Conservation (phyloP, 2,888 invertebrate species). For the Drosophila leonis region DNA sequence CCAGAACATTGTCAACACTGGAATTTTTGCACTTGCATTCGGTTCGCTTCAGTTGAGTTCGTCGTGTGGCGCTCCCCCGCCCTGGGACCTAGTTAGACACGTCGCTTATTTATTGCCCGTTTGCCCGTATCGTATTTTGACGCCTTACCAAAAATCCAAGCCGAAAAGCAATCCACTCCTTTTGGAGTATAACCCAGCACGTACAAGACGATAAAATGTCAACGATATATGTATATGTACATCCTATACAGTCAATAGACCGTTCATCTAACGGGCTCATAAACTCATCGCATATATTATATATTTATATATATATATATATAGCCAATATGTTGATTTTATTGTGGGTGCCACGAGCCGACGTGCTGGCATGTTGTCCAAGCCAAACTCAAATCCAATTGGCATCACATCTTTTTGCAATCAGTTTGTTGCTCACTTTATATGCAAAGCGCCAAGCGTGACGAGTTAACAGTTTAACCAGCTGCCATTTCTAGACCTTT, state of each 20-base stretch:
- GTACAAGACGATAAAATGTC: constrained; percentile 65
- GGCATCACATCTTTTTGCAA: constrained; percentile 30
- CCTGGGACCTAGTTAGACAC: constrained; percentile 43
- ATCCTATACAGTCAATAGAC: constrained; percentile 44
- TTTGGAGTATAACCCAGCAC: constrained; percentile 41
- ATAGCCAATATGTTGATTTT: constrained; percentile 17
- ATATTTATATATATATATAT: constrained; percentile 25
- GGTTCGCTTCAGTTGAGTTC: not conserved
- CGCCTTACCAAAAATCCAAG: constrained; percentile 29
- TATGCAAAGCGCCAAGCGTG: constrained; percentile 34
- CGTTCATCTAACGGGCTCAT: constrained; percentile 67
- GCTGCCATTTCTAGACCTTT: constrained; percentile 34
- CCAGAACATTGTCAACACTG: constrained; percentile 65
- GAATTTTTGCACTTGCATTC: constrained; percentile 57
- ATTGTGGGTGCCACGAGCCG: constrained; percentile 40
- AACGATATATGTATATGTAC: constrained; percentile 28
- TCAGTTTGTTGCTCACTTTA: constrained; percentile 27
- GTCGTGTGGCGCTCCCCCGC: constrained; percentile 18
- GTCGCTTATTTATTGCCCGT: constrained; percentile 54
- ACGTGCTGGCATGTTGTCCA: constrained; percentile 50
- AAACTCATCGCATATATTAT: constrained; percentile 30
- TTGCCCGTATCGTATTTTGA: constrained; percentile 40
- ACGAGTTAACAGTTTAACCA: constrained; percentile 26
- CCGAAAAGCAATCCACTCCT: constrained; percentile 29
- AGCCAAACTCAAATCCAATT: constrained; percentile 23